phyloP scores from a whole-genome alignment of 1,140 invertebrate genomes.

The Platyscapa corneri region DNA sequence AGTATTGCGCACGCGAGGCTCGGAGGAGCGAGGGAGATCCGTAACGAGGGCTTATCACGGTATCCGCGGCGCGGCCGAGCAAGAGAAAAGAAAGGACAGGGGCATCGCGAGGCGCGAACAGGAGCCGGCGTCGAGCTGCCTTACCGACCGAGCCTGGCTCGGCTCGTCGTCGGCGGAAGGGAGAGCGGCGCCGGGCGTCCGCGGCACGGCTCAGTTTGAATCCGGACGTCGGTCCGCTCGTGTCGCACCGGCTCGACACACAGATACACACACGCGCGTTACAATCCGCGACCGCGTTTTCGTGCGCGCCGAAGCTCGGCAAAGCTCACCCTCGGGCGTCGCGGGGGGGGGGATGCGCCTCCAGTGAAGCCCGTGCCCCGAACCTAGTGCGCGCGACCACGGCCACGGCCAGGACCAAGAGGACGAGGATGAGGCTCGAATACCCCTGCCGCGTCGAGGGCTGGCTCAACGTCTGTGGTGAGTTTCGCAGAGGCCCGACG shows the following conservation, averaged over 20 bases:
- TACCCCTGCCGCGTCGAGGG: constrained; percentile 79
- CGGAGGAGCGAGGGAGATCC: too few species aligned
- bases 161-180: background rate
- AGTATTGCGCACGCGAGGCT: too few species aligned
- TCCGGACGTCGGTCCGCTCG: constrained; percentile 62
- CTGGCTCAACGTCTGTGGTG: constrained; percentile 79
- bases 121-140: background rate
- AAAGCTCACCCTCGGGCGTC: background rate
- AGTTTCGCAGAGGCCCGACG: constrained; percentile 56
- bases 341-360: constrained; percentile 13
- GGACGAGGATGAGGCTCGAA: constrained; percentile 71
- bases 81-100: too few species aligned
- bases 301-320: constrained; percentile 51
- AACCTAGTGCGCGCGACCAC: background rate
- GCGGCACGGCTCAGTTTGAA: constrained; percentile 65
- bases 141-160: constrained; percentile 22
- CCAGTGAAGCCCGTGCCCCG: background rate
- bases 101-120: background rate
- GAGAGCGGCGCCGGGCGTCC: background rate
- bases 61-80: too few species aligned
- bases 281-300: constrained; percentile 33
- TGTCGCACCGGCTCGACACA: constrained; percentile 39
- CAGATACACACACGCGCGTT: too few species aligned
- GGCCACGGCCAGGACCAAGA: background rate
- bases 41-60: too few species aligned